A percentile compares a stretch with the other conserved stretches of the same genome.
phyloP scores from a whole-genome alignment of 1,140 invertebrate genomes.

The Drosophila parabipectinata region DNA sequence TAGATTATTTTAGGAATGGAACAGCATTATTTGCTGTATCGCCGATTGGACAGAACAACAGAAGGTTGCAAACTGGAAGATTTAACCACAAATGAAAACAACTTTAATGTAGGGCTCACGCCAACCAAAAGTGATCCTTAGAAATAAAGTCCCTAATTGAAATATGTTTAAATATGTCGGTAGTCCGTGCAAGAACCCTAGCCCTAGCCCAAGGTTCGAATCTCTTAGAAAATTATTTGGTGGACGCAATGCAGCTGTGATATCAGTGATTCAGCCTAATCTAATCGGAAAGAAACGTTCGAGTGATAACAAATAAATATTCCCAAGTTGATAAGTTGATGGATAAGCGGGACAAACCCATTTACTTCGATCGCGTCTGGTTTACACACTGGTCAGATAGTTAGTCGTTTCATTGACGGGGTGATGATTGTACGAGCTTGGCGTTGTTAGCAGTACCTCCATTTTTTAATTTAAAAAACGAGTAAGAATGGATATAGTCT shows the following conservation, averaged over 20 bases:
- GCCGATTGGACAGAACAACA: no score
- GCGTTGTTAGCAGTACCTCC: neutral
- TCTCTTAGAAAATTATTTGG: neutral
- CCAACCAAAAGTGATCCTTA: no score
- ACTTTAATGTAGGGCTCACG: no score
- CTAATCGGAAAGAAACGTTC: neutral
- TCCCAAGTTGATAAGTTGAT: neutral
- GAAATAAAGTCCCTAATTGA: no score
- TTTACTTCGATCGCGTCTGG: neutral
- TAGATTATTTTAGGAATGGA: neutral
- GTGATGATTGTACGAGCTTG: neutral
- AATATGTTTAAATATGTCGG: no score
- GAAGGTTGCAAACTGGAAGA: no score
- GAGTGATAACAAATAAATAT: neutral
- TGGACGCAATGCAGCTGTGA: neutral
- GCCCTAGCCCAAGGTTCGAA: neutral
- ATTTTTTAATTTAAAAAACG: no score
- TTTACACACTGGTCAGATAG: neutral
- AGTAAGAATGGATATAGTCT: no score
- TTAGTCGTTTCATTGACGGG: neutral
- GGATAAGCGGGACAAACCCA: slow-evolving; percentile 1
- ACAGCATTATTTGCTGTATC: neutral
- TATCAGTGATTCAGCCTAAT: neutral
- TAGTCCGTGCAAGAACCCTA: no score
- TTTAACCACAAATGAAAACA: no score